Conservation (phyloP, 1,140 invertebrate species). For the Tribolium madens region DNA sequence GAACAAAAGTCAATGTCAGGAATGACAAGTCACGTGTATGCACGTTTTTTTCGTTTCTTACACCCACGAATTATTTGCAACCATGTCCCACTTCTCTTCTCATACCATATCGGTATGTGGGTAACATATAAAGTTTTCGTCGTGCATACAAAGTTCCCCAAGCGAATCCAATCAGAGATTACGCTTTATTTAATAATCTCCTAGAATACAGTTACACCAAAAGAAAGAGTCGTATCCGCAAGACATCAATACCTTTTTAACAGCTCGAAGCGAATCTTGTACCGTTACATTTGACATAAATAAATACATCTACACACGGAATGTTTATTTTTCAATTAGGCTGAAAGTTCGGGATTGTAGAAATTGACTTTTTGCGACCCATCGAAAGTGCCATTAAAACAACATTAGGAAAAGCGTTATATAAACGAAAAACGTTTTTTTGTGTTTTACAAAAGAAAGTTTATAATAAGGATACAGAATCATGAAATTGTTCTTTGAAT, state of each 20-base stretch:
- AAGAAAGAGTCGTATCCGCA: slow-evolving; percentile 6
- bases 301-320: slow-evolving; percentile 7
- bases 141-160: slow-evolving; percentile 4
- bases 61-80: slow-evolving; percentile 23
- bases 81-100: slow-evolving; percentile 15
- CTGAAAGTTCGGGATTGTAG: not conserved
- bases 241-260: slow-evolving; percentile 28
- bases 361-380: not conserved
- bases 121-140: slow-evolving; percentile 23
- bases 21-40: not conserved
- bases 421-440: not conserved
- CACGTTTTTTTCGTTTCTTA: not conserved
- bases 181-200: slow-evolving; percentile 16
- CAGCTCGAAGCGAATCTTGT: slow-evolving; percentile 16
- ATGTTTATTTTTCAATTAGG: not conserved
- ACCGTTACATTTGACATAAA: slow-evolving; percentile 30
- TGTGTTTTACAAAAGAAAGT: not conserved
- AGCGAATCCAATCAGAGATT: not conserved
- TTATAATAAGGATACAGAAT: not conserved
- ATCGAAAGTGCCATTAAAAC: not conserved
- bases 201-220: slow-evolving; percentile 22
- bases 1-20: not conserved
- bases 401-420: slow-evolving; percentile 1
- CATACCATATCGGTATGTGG: slow-evolving; percentile 13
- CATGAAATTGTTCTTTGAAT: not conserved